A percentile compares a stretch with the other conserved stretches of the same genome.
Conservation (phyloP, 2,113 vertebrate species). For the Python bivittatus region DNA sequence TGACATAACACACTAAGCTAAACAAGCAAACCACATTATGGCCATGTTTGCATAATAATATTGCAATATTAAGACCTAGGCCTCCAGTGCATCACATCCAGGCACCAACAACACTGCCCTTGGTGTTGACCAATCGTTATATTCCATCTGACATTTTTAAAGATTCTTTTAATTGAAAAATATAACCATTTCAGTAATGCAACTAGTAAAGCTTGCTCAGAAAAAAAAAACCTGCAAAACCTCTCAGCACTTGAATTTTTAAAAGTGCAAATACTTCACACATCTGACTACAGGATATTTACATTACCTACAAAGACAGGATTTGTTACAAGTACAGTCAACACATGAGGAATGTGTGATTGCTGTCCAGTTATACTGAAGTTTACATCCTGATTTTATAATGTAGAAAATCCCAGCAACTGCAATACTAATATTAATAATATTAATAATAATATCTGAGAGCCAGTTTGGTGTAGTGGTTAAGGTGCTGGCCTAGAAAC, state of each 20-base stretch:
- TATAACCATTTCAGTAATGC: not conserved
- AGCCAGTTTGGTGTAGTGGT: no score
- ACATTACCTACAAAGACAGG: no score
- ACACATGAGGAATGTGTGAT: not conserved
- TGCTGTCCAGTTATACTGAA: not conserved
- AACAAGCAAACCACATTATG: no score
- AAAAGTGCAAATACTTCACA: not conserved
- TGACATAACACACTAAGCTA: no score
- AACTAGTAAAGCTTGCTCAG: not conserved
- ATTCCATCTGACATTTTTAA: no score
- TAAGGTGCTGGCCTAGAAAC: no score
- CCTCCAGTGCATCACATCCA: no score
- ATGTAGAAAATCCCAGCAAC: not conserved
- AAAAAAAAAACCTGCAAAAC: not conserved
- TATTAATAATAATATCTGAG: no score
- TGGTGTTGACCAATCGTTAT: no score
- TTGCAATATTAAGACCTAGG: no score
- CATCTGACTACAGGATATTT: not conserved
- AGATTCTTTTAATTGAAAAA: no score
- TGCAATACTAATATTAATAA: not conserved
- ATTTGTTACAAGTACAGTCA: not conserved
- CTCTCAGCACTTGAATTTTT: not conserved
- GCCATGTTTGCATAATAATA: not conserved
- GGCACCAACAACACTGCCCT: no score
- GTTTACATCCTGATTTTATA: not conserved